Evolutionary conservation across 1,140 invertebrate species (phyloP), one percentile per base, ranked within the genome.

Genomic region (Marisa cornuarietis): DNA sequence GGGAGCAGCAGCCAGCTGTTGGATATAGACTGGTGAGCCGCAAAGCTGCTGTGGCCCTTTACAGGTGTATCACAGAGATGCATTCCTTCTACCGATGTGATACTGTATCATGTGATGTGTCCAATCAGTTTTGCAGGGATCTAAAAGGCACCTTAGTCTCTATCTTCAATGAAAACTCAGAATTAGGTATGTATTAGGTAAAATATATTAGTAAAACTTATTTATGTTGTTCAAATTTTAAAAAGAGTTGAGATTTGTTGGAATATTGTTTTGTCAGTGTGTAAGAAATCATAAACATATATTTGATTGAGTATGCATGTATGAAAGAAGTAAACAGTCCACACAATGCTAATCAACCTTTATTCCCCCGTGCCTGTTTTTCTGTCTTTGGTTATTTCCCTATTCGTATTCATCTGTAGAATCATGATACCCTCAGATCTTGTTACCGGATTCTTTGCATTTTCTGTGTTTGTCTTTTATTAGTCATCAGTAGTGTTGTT

Each of bases 51-150:
- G 95, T 94, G 24, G 95, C 95, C 61, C 91, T 97, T 5, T 97
- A 97, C 88, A 92, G 96, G 66, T 95, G 95, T n/a, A 94, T 97
- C 75, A 97, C 96, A 0, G 96, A 97, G 90, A 96, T 96, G 86
- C 96, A 97, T 88, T 96, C 95, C 9, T 97, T 97, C 92, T 97
- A 96, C 89, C 96, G 95, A 84, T 97, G 96, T 91, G 96, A 97
- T 88, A 96, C 96, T 0, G 96, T 97, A 3, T 93, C 95, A 20
- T 95, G 94, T 85, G 95, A 95, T 77, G 96, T 97, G 49, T 96
- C 95, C 8, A 94, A 95, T 69, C 96, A 97, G 89, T 96, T 95
- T 87, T 96, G 96, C 61, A 93, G 95, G 78, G 96, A 97, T 91
- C 92, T 97, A 77, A 97, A 97, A 93, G 96, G 96, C 77, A 96